These are phyloP conservation scores for Sthenelais limicola DNA, from an alignment of 2,888 invertebrate species.

Conservation along the genomic window DNA sequence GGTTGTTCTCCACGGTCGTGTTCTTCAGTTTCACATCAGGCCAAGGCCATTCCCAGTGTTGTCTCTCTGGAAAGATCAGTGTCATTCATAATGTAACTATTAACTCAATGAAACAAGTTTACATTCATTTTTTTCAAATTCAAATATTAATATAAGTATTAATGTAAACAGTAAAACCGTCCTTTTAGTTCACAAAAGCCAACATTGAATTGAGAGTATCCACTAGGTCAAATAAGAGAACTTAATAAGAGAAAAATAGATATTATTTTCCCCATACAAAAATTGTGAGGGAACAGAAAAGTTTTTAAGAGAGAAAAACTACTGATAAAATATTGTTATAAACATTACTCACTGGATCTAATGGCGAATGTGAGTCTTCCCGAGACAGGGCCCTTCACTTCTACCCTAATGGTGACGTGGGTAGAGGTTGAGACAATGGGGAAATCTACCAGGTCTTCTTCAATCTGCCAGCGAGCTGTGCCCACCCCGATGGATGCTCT, in stretches of 20 bases:
- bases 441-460: conserved; percentile 89
- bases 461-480: conserved; percentile 46
- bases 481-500: conserved; percentile 7
- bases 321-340: not conserved
- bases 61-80: conserved; percentile 42
- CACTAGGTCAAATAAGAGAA: not conserved
- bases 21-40: conserved; percentile 50
- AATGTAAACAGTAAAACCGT: too few relatives aligned
- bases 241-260: too few relatives aligned
- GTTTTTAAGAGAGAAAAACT: not conserved
- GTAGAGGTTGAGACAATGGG: conserved; percentile 84
- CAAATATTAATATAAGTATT: too few relatives aligned
- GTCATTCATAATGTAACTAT: too few relatives aligned
- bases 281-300: not conserved
- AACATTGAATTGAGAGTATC: not conserved
- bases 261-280: not conserved
- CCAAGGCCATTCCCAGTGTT: conserved; percentile 52
- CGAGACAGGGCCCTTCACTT: conserved; percentile 60
- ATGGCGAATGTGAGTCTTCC: conserved; percentile 68
- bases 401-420: conserved; percentile 67
- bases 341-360: conserved; percentile 61
- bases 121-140: too few relatives aligned
- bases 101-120: too few relatives aligned
- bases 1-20: conserved; percentile 53
- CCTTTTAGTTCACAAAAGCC: not conserved